These are phyloP conservation scores for Danio albolineatus DNA, from an alignment of 2,797 vertebrate genomes.

Conservation along the genomic window DNA sequence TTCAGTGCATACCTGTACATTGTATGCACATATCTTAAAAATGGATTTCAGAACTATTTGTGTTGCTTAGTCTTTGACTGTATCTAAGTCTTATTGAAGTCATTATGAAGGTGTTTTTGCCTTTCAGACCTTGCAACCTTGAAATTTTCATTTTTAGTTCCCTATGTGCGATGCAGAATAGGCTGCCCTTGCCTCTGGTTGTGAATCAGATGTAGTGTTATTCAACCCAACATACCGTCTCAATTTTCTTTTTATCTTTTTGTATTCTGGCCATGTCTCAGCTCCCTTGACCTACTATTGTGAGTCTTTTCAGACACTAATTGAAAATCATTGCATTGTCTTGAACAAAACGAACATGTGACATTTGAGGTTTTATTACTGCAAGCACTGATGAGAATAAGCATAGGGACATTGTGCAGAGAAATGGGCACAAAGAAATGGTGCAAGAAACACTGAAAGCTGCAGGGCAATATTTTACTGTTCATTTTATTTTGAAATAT, in stretches of 20 bases:
- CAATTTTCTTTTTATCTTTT: conserved; percentile 38
- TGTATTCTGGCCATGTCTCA: conserved; percentile 19
- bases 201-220: conserved; percentile 25
- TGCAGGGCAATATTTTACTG: neutral
- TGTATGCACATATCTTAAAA: neutral
- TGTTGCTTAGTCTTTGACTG: conserved; percentile 6
- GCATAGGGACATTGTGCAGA: neutral
- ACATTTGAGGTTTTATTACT: conserved; percentile 34
- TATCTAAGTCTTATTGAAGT: conserved; percentile 17
- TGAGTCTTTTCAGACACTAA: conserved; percentile 39
- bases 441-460: neutral
- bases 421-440: neutral
- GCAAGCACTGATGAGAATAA: neutral
- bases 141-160: conserved; percentile 9
- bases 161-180: conserved; percentile 15
- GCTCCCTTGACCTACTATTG: conserved; percentile 38
- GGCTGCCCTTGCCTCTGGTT: conserved; percentile 24
- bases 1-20: neutral
- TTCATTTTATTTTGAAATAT: neutral
- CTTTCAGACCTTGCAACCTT: conserved; percentile 22
- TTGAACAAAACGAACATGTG: conserved; percentile 26
- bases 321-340: conserved; percentile 40
- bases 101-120: conserved; percentile 12
- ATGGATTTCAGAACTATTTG: neutral
- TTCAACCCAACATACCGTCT: conserved; percentile 29